Conservation (phyloP, 2,888 invertebrate species). For the Heliconius aoede region DNA sequence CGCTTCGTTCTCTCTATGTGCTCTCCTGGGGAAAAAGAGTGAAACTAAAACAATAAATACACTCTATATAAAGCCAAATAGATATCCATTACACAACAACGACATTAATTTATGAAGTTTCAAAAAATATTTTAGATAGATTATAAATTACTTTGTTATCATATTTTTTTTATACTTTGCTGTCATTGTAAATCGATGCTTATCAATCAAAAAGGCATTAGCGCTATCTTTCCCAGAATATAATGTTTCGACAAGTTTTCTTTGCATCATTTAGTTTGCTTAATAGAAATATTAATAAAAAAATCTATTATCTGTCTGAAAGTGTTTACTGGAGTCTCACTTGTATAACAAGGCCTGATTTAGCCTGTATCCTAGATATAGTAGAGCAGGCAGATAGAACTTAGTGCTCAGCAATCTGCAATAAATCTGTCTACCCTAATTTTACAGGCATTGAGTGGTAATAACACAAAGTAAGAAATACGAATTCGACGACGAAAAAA, state of each 20-base stretch:
- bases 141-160: background rate
- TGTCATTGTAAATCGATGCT: slow-evolving; percentile 1
- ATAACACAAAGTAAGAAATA: too few relatives aligned
- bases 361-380: too few relatives aligned
- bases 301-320: background rate
- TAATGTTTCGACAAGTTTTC: background rate
- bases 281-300: background rate
- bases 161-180: slow-evolving; percentile 4
- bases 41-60: background rate
- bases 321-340: too few relatives aligned
- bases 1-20: background rate
- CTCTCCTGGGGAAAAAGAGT: background rate
- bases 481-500: too few relatives aligned
- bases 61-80: background rate
- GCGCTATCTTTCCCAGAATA: background rate
- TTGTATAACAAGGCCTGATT: too few relatives aligned
- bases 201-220: background rate
- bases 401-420: too few relatives aligned
- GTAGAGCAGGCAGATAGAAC: too few relatives aligned
- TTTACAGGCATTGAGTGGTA: too few relatives aligned
- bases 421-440: too few relatives aligned
- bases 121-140: background rate
- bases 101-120: background rate
- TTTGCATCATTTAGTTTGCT: background rate
- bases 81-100: too few relatives aligned